A percentile compares a stretch with the other conserved stretches of the same genome.
These are phyloP conservation scores for Salarias fasciatus DNA, from an alignment of 2,797 vertebrate genomes.

Conservation along the genomic window DNA sequence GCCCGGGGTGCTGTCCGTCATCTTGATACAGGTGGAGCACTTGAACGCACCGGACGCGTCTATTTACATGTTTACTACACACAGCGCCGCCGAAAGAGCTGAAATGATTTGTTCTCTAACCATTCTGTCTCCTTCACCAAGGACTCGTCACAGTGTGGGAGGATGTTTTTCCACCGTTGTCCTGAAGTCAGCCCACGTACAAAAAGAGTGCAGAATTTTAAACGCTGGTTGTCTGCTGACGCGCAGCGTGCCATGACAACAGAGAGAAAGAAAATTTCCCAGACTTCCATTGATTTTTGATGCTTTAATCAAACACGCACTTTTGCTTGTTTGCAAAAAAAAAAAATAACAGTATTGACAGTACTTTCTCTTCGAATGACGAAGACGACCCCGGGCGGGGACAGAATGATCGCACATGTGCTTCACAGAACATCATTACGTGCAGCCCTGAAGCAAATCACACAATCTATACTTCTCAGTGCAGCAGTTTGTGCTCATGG, in stretches of 20 bases:
- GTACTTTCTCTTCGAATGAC: constrained; percentile 22
- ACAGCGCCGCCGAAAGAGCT: too few species aligned
- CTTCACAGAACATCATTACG: constrained; percentile 24
- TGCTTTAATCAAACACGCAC: constrained; percentile 34
- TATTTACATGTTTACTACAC: too few species aligned
- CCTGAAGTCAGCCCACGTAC: neutral
- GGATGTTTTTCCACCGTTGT: neutral
- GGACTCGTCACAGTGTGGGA: neutral
- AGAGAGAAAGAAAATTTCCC: constrained; percentile 1
- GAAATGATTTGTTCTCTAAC: too few species aligned
- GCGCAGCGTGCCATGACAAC: constrained; percentile 19
- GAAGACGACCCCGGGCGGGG: constrained; percentile 18
- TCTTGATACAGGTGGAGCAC: constrained; percentile 90
- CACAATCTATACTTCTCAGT: too few species aligned
- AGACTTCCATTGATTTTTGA: constrained; percentile 24
- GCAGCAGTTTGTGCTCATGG: neutral
- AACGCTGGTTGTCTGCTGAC: constrained; percentile 8
- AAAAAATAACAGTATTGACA: constrained; percentile 35
- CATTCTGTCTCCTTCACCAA: neutral
- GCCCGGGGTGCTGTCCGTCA: constrained; percentile 84
- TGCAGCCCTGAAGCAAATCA: constrained; percentile 11
- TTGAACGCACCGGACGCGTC: too few species aligned
- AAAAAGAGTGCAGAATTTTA: neutral
- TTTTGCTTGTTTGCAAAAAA: constrained; percentile 27
- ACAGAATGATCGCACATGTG: constrained; percentile 5